phyloP scores from a whole-genome alignment of 2,113 vertebrate species.

The Coptodon rendalli region DNA sequence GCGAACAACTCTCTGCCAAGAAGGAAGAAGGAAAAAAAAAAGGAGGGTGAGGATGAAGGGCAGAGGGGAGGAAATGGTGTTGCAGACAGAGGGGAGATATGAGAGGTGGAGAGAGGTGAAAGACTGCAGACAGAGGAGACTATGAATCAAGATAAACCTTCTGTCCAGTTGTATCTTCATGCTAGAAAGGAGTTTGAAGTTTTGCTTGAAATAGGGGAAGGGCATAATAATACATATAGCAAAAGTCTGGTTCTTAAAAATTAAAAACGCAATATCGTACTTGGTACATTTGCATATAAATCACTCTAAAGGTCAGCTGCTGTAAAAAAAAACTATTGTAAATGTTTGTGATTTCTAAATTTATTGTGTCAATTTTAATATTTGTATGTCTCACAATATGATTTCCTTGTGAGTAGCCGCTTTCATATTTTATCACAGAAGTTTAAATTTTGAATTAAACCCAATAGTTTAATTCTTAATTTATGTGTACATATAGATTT shows the following conservation, averaged over 20 bases:
- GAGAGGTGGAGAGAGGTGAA: background rate
- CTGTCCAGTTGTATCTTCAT: background rate
- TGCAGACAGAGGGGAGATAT: background rate
- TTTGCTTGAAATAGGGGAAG: background rate
- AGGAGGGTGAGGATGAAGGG: background rate
- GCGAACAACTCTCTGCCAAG: slow-evolving; percentile 16
- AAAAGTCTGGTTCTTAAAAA: background rate
- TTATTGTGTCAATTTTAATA: background rate
- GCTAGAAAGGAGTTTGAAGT: background rate
- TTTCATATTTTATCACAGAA: background rate
- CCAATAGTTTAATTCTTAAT: fast-evolving
- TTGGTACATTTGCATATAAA: background rate
- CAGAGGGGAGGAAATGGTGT: slow-evolving; percentile 13
- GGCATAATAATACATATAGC: background rate
- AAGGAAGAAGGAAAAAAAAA: background rate
- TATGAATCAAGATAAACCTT: background rate
- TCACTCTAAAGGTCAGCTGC: background rate
- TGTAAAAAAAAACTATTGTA: background rate
- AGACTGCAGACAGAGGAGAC: background rate
- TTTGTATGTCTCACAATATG: background rate
- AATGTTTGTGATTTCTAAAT: background rate
- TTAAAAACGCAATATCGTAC: background rate
- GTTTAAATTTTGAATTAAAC: background rate
- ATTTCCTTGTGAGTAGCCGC: background rate
- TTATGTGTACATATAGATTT: background rate